Evolutionary conservation across 1,140 invertebrate genomes (phyloP).

Genomic region (Drosophila takahashii): DNA sequence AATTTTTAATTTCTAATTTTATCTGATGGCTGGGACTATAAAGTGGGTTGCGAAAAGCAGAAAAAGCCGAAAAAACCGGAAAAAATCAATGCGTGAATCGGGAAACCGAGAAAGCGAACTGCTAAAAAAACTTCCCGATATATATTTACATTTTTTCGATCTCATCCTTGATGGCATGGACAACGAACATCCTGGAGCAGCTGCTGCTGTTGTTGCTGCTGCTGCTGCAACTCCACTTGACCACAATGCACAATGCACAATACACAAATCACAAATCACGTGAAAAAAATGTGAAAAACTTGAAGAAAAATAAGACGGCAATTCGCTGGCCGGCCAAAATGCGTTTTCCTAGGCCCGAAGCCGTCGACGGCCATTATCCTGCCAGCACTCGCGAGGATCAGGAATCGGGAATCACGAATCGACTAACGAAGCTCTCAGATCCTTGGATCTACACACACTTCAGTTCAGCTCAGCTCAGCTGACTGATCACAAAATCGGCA

Average conservation of each 20-base stretch:
- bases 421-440: slow-evolving; percentile 5
- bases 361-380: slow-evolving; percentile 35
- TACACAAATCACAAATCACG: slow-evolving; percentile 32
- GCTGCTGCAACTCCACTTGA: slow-evolving; percentile 18
- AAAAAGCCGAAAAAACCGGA: not conserved
- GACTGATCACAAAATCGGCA: not conserved
- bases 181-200: slow-evolving; percentile 61
- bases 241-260: slow-evolving; percentile 30
- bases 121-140: not conserved
- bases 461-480: too few species aligned
- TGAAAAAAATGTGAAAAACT: slow-evolving; percentile 49
- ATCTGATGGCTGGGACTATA: slow-evolving; percentile 5
- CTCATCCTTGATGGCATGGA: slow-evolving; percentile 63
- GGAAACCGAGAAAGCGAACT: not conserved
- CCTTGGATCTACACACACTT: too few species aligned
- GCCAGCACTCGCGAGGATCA: slow-evolving; percentile 2
- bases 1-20: slow-evolving; percentile 53
- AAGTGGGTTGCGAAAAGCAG: not conserved
- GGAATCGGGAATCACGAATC: slow-evolving; percentile 1
- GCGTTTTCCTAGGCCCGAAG: slow-evolving; percentile 22
- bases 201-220: slow-evolving; percentile 7
- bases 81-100: slow-evolving; percentile 18
- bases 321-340: slow-evolving; percentile 46
- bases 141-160: slow-evolving; percentile 77
- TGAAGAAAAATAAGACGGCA: slow-evolving; percentile 34